phyloP scores from a whole-genome alignment of 2,888 invertebrate genomes.

The Cinara cedri region DNA sequence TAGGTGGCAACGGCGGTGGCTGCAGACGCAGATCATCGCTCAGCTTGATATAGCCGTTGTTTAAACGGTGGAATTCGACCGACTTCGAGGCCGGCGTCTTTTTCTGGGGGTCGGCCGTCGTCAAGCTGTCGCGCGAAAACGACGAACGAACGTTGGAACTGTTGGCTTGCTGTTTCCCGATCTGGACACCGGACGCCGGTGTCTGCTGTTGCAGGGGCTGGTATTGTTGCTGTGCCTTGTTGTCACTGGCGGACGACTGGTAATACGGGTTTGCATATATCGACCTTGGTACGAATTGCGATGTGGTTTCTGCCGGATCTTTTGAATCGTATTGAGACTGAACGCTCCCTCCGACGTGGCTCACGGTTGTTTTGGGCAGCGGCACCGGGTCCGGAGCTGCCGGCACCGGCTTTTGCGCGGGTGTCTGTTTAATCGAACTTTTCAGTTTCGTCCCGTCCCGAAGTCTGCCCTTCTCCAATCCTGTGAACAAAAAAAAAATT shows the following conservation, averaged over 20 bases:
- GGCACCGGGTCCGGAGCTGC: not conserved
- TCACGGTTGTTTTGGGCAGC: not conserved
- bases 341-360: not conserved
- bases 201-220: conserved; percentile 58
- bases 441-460: conserved; percentile 56
- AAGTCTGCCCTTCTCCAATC: conserved; percentile 57
- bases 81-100: no score
- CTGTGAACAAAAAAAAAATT: no score
- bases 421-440: conserved; percentile 24
- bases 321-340: conserved; percentile 7
- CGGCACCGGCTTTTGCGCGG: not conserved
- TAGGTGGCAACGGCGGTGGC: conserved; percentile 26
- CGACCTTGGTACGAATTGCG: conserved; percentile 43
- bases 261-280: conserved; percentile 52
- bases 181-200: conserved; percentile 60
- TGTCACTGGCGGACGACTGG: conserved; percentile 58
- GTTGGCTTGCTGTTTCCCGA: not conserved
- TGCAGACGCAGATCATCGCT: not conserved
- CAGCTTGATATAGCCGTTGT: not conserved
- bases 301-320: conserved; percentile 23
- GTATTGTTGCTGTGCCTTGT: conserved; percentile 57
- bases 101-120: conserved; percentile 9
- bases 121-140: conserved; percentile 59
- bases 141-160: not conserved
- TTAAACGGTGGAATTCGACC: no score